A percentile compares a stretch with the other conserved stretches of the same genome.
phyloP scores from a whole-genome alignment of 2,797 vertebrate genomes.

The Micromesistius poutassou region DNA sequence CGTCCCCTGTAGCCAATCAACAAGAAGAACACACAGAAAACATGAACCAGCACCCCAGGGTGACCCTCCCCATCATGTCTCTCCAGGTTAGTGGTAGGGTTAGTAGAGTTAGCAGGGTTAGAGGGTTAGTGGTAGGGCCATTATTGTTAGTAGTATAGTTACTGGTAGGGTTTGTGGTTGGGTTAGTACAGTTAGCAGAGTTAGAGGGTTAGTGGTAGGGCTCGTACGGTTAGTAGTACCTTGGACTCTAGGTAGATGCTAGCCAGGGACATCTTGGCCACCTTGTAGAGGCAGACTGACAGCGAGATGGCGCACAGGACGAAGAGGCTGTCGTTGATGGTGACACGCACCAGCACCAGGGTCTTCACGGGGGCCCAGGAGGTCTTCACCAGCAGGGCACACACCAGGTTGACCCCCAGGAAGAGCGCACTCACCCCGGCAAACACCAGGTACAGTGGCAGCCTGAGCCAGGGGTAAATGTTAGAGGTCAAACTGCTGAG shows the following conservation, averaged over 20 bases:
- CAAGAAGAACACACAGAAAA: neutral
- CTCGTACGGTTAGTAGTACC: slow-evolving; percentile 67
- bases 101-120: too few species aligned
- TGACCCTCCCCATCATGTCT: neutral
- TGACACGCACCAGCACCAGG: slow-evolving; percentile 87
- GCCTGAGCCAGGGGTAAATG: slow-evolving; percentile 45
- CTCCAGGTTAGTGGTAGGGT: neutral
- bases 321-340: slow-evolving; percentile 92
- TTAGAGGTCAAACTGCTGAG: neutral
- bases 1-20: slow-evolving; percentile 79
- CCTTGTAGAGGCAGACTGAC: slow-evolving; percentile 92
- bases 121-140: too few species aligned
- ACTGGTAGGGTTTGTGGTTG: too few species aligned
- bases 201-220: neutral
- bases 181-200: too few species aligned
- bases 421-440: slow-evolving; percentile 88
- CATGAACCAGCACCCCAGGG: neutral
- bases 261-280: slow-evolving; percentile 96
- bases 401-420: slow-evolving; percentile 89
- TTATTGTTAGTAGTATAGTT: too few species aligned
- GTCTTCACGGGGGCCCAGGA: slow-evolving; percentile 79
- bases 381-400: slow-evolving; percentile 88
- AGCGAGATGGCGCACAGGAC: slow-evolving; percentile 92
- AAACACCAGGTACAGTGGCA: slow-evolving; percentile 83
- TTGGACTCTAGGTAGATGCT: slow-evolving; percentile 97